Base-by-base conservation (phyloP, 2,113 vertebrate species). In the Erinaceus europaeus region DNA sequence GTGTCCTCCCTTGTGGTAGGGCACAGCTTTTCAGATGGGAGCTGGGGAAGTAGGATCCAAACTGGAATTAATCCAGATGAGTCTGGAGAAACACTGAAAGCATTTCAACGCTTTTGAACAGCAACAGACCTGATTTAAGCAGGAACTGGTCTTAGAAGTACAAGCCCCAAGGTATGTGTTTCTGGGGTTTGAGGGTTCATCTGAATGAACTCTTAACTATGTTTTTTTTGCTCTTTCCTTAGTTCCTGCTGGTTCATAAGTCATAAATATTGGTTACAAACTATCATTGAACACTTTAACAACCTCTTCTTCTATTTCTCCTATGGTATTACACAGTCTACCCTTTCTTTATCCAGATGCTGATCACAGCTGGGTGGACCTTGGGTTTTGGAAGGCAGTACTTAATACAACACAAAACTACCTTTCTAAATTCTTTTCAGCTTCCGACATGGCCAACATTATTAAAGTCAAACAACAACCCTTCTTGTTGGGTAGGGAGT, bases 71-170 rank as follows among this genome's bases (percentile, higher is more conserved):
- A 15, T 3, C 38, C 71, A 36, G 3, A 12, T 2, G 2, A 14
- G 2, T 36, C 29, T 17, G 1, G 5, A 1, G 52, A 57, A 38
- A 42, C 15, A 17, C 34, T 2, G 14, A 27, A 15, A n/a, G 9
- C 0, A 2, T 3, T 17, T 10, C 1, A 3, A 18, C 48, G 27
- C 1, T 5, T 64, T 25, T 4, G n/a, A 61, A 46, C 17, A 38
- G 0, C 6, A 34, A 42, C 46, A 12, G 40, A 29, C 32, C 25
- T 44, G 50, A 9, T 4, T 4, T 4, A 36, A 32, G 50, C 0
- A 3, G 44, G 21, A 25, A 10, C 20, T 4, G 44, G 40, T 34
- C 14, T 17, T 25, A 36, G 38, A 21, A 25, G 12, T 20, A 6
- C 32, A 9, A n/a, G 20, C 18, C 27, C 42, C 52, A 8, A 12